Evolutionary conservation across 1,140 invertebrate species (phyloP).

Genomic region (Psix sp.): DNA sequence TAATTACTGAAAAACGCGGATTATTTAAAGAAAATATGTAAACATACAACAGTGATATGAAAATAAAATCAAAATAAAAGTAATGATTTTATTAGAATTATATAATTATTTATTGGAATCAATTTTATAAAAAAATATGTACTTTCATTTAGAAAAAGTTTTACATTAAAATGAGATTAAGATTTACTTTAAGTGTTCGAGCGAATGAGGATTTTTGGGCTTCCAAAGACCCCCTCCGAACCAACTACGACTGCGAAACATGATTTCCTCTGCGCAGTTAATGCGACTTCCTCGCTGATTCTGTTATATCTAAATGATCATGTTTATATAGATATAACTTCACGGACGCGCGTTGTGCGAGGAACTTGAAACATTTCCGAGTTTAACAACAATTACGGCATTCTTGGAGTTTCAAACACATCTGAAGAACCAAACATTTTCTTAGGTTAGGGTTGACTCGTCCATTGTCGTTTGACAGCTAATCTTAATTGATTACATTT

Average conservation of each 20-base stretch:
- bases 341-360: neutral
- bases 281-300: conserved; percentile 7
- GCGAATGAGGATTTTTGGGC: conserved; percentile 96
- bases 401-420: conserved; percentile 12
- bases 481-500: conserved; percentile 8
- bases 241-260: conserved; percentile 93
- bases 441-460: conserved; percentile 36
- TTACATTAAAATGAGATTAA: conserved; percentile 1
- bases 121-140: no score
- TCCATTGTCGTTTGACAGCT: conserved; percentile 47
- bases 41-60: no score
- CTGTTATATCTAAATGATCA: conserved; percentile 15
- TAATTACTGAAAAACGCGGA: no score
- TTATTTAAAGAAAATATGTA: no score
- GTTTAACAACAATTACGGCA: conserved; percentile 11
- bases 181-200: conserved; percentile 93
- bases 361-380: neutral
- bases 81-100: no score
- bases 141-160: neutral
- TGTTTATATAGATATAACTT: conserved; percentile 7
- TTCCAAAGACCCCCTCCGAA: conserved; percentile 91
- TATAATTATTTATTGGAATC: no score
- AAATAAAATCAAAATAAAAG: no score
- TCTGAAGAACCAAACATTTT: conserved; percentile 23
- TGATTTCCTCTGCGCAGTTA: conserved; percentile 64